Evolutionary conservation across 2,797 vertebrate genomes (phyloP).

Genomic region (Vespertilio murinus): DNA sequence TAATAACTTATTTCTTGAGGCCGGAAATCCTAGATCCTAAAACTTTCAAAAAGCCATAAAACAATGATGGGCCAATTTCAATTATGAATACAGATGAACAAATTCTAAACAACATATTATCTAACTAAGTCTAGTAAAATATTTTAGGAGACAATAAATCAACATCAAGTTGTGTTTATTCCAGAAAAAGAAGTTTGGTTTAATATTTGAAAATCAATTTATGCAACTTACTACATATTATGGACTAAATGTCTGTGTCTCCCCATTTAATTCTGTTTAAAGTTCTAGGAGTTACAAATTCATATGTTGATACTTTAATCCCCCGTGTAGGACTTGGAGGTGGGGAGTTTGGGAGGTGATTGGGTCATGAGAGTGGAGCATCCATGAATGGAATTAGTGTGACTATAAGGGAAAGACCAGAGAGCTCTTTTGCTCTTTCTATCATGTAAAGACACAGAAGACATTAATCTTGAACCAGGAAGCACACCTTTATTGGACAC

Average conservation of each 20-base stretch:
- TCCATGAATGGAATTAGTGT: neutral
- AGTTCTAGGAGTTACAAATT: neutral
- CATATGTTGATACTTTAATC: neutral
- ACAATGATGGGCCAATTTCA: neutral
- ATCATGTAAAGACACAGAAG: neutral
- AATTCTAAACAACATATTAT: neutral
- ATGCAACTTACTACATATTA: neutral
- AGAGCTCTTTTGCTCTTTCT: neutral
- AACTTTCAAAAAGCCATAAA: neutral
- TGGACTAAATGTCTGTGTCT: neutral
- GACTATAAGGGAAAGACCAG: neutral
- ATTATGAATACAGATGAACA: neutral
- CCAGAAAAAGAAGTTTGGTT: neutral
- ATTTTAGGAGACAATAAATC: neutral
- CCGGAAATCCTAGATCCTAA: neutral
- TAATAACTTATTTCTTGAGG: neutral
- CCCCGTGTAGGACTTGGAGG: no score
- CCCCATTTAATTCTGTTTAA: no score
- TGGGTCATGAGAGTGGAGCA: neutral
- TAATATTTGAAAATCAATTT: constrained; percentile 10
- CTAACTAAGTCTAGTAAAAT: neutral
- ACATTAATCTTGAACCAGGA: neutral
- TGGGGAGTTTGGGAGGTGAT: neutral
- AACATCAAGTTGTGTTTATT: neutral
- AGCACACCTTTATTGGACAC: neutral